Base-by-base conservation (phyloP, 1,140 invertebrate genomes). In the Brachionus paranguensis region DNA sequence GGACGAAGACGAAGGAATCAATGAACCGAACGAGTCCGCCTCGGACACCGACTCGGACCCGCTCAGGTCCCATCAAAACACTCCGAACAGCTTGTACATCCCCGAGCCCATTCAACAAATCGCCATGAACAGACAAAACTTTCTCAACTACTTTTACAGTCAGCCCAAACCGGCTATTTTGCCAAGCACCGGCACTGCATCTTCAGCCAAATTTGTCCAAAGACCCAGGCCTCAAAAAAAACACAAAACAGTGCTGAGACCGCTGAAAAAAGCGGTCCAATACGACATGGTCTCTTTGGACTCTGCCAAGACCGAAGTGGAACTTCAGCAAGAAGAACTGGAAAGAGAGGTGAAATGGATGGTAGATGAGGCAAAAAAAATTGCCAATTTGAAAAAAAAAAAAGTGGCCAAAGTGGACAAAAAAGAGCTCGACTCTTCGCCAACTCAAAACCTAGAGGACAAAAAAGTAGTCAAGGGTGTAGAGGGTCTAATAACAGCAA, bases 381-480 rank as follows among this genome's bases (percentile, higher is more conserved):
- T 81, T 6, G 55, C 50, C 20, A 55, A 79, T 55, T n/a, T 60
- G 17, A 64, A 60, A 55, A 79, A 79, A 53, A 79, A 64, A 55
- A 55, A 79, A 43, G 10, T 27, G 3, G 11, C 20, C 12, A 60
- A 41, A 81, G 1, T 2, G 6, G 29, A 81, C 8, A 37, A 27
- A 20, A 53, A 60, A 41, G 78, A 81, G 11, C 3, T 47, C 7
- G 78, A 47, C 14, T 8, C n/a, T 3, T 1, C 3, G 3, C 8
- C 33, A 43, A 20, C 3, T 20, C 7, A 72, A 11, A 64, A 7
- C 27, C 3, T 24, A 43, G 50, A 53, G 10, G 50, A 81, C 20
- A 60, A 81, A 81, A 81, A 81, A 64, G 12, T 81, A 27, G 37
- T 81, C 24, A 60, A 81, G 60, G 60, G 55, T 29, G 79, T 83